These are phyloP conservation scores for Unio delphinus DNA, from an alignment of 2,888 invertebrate genomes.

Conservation along the genomic window DNA sequence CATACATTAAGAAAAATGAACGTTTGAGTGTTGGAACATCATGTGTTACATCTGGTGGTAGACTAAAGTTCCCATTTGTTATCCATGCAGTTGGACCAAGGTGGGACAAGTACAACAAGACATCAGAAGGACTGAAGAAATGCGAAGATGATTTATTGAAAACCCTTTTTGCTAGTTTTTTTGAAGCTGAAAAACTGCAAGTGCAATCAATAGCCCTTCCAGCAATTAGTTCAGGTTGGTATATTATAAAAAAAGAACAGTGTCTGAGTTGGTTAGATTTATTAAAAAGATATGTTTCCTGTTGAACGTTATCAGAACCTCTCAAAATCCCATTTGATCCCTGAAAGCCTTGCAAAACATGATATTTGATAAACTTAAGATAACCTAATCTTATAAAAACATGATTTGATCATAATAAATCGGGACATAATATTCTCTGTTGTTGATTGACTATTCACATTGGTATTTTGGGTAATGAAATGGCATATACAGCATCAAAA, in stretches of 20 bases:
- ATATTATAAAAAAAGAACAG: not conserved
- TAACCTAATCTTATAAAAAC: too few relatives aligned
- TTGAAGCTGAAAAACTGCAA: conserved; percentile 16
- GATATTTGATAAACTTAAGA: too few relatives aligned
- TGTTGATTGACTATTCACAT: too few relatives aligned
- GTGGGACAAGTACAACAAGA: conserved; percentile 23
- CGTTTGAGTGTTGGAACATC: conserved; percentile 24
- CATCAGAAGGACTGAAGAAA: conserved; percentile 7
- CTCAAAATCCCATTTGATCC: too few relatives aligned
- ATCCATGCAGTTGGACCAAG: conserved; percentile 40
- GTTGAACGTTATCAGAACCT: too few relatives aligned
- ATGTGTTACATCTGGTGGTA: conserved; percentile 29
- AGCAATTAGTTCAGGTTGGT: conserved; percentile 39
- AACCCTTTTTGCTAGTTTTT: conserved; percentile 30
- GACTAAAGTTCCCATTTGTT: conserved; percentile 15
- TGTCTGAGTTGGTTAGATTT: too few relatives aligned
- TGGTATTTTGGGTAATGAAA: too few relatives aligned
- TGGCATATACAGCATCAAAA: too few relatives aligned
- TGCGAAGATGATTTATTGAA: conserved; percentile 16
- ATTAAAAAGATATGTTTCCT: too few relatives aligned
- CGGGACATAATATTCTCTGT: too few relatives aligned
- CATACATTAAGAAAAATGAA: conserved; percentile 23
- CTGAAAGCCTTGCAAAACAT: too few relatives aligned
- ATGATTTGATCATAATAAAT: too few relatives aligned
- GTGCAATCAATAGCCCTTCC: conserved; percentile 31